Evolutionary conservation across 2,797 vertebrate genomes (phyloP).

Genomic region (Hozukius guyotensis): DNA sequence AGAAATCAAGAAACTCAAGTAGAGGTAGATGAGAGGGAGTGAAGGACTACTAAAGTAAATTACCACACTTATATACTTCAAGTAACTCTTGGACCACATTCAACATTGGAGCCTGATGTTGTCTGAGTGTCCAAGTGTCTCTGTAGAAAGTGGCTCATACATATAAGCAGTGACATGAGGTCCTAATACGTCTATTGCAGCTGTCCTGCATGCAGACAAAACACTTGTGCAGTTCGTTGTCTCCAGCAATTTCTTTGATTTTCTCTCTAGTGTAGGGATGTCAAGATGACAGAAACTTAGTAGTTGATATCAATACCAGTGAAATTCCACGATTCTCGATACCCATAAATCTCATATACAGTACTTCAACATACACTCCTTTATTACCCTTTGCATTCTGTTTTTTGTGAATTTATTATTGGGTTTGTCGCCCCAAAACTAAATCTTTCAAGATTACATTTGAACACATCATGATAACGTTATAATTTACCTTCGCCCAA

Average conservation of each 20-base stretch:
- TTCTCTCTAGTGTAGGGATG: not conserved
- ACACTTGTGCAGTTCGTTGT: not conserved
- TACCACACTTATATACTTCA: not conserved
- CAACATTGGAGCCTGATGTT: not conserved
- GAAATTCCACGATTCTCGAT: not conserved
- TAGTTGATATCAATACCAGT: not conserved
- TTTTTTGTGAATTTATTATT: not conserved
- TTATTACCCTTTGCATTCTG: not conserved
- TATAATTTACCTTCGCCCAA: not conserved
- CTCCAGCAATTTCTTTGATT: not conserved
- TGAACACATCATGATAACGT: not conserved
- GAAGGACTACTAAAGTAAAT: not conserved
- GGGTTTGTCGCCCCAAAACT: not conserved
- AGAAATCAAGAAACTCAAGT: not conserved
- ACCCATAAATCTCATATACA: not conserved
- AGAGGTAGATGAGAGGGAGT: not conserved
- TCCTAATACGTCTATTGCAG: not conserved
- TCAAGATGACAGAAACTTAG: not conserved
- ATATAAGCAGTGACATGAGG: not conserved
- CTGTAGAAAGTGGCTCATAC: not conserved
- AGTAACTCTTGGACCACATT: not conserved
- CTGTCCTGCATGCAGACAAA: not conserved
- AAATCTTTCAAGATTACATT: not conserved
- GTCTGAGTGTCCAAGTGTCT: constrained; percentile 1
- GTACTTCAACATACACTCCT: not conserved